Percentiles rank a stretch among this genome's conserved stretches.
Conservation (phyloP, 2,113 vertebrate species). For the Peromyscus polionotus region DNA sequence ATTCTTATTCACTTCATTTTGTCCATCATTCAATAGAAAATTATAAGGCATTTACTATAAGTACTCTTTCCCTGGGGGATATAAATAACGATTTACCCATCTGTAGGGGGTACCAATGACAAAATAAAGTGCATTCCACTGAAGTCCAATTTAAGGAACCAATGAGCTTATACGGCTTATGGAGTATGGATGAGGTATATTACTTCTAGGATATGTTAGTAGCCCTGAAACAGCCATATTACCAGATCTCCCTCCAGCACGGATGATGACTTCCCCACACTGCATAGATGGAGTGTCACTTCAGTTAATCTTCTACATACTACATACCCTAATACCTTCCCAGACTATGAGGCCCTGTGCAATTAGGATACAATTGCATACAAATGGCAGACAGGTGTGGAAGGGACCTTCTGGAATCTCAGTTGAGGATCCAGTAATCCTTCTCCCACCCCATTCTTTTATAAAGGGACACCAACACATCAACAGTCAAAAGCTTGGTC, state of each 20-base stretch:
- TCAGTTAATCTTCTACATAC: neutral
- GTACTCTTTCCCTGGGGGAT: neutral
- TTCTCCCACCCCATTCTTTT: neutral
- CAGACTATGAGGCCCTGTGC: neutral
- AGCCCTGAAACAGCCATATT: neutral
- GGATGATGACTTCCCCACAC: neutral
- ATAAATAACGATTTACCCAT: neutral
- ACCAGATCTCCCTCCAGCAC: neutral
- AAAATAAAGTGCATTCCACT: neutral
- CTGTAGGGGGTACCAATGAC: neutral
- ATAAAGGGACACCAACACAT: neutral
- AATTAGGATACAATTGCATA: neutral
- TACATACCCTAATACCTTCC: neutral
- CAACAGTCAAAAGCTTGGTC: neutral
- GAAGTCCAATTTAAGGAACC: neutral
- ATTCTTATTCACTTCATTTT: neutral
- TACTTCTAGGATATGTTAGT: neutral
- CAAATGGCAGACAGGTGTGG: neutral
- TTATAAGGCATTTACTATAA: neutral
- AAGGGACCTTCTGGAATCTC: neutral
- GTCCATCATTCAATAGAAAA: neutral
- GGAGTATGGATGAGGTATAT: neutral
- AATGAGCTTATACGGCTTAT: neutral
- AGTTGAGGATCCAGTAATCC: too few relatives aligned
- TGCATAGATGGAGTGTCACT: neutral